These are phyloP conservation scores for Nineta flava DNA, from an alignment of 2,888 invertebrate genomes.

Conservation along the genomic window DNA sequence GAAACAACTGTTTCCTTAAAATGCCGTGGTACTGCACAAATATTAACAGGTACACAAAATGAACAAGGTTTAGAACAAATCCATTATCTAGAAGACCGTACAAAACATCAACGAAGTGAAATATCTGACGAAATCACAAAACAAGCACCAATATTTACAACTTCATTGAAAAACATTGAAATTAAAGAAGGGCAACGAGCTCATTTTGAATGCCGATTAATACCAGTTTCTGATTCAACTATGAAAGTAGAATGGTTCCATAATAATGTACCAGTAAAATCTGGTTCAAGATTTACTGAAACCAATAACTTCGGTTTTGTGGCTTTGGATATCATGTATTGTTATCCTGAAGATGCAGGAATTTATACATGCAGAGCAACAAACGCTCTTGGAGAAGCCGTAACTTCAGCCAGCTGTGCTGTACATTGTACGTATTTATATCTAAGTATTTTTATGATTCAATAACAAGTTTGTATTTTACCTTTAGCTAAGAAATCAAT, in stretches of 20 bases:
- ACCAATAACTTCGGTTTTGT: slow-evolving; percentile 97
- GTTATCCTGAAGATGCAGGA: slow-evolving; percentile 91
- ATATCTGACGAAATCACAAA: slow-evolving; percentile 67
- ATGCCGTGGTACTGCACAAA: slow-evolving; percentile 63
- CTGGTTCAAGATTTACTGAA: slow-evolving; percentile 89
- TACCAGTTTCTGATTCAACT: slow-evolving; percentile 84
- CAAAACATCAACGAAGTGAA: slow-evolving; percentile 59
- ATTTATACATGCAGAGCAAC: slow-evolving; percentile 87
- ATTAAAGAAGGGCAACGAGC: slow-evolving; percentile 90
- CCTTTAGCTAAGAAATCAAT: slow-evolving; percentile 55
- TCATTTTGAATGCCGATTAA: slow-evolving; percentile 85
- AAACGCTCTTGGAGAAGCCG: slow-evolving; percentile 83
- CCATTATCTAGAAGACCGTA: slow-evolving; percentile 73
- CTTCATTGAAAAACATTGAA: slow-evolving; percentile 79
- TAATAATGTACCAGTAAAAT: slow-evolving; percentile 76
- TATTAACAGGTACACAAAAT: slow-evolving; percentile 72
- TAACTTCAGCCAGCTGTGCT: slow-evolving; percentile 74
- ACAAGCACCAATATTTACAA: slow-evolving; percentile 86
- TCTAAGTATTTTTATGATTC: slow-evolving; percentile 1
- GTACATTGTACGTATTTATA: slow-evolving; percentile 48
- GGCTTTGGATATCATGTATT: slow-evolving; percentile 88
- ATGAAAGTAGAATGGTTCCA: slow-evolving; percentile 95
- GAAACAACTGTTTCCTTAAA: slow-evolving; percentile 60
- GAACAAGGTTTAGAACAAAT: slow-evolving; percentile 80
- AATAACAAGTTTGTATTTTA: slow-evolving; percentile 1